Conservation (phyloP, 2,797 vertebrate genomes). For the Morus bassanus region DNA sequence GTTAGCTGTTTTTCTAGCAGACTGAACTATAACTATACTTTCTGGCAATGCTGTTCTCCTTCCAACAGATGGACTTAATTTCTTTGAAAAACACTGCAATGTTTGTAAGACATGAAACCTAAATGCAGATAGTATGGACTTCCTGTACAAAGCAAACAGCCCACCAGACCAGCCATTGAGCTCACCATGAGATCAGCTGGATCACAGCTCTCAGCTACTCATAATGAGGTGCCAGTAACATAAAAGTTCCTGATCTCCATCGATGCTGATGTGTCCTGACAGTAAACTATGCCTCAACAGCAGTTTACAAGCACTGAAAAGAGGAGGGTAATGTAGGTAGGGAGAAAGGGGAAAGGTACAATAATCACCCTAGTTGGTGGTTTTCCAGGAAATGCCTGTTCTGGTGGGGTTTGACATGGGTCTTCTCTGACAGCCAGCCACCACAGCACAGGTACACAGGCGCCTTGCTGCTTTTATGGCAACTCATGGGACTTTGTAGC, state of each 20-base stretch:
- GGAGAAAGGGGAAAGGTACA: background rate
- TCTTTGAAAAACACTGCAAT: background rate
- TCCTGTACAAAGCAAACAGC: background rate
- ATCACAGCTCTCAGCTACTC: background rate
- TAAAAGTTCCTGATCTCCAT: background rate
- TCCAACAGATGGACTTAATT: background rate
- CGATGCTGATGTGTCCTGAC: fast-evolving
- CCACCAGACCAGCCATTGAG: background rate
- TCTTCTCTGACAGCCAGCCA: background rate
- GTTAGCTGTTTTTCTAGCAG: background rate
- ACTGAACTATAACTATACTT: background rate
- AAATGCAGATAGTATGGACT: no score
- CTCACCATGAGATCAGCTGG: background rate
- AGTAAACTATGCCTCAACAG: background rate
- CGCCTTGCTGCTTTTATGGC: background rate
- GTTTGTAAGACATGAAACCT: background rate
- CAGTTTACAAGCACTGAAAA: background rate
- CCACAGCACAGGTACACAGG: background rate
- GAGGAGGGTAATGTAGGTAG: background rate
- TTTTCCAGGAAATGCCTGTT: background rate
- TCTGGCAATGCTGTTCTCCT: background rate
- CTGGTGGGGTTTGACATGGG: background rate
- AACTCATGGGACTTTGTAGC: background rate
- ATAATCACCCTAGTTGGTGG: background rate
- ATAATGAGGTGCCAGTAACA: background rate